These are phyloP conservation scores for Calosoma granatense DNA, from an alignment of 1,140 invertebrate species.

Conservation along the genomic window DNA sequence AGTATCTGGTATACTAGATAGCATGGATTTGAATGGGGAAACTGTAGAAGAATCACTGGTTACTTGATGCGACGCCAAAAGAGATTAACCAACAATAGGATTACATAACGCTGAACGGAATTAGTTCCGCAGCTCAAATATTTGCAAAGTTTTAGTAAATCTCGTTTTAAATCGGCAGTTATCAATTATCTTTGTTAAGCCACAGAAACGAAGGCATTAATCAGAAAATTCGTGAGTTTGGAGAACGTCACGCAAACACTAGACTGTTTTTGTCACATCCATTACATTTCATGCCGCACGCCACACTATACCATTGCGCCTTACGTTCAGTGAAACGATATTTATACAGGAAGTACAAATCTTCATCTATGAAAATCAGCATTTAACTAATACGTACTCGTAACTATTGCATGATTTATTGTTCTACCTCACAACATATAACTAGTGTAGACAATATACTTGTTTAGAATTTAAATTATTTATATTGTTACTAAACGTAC, in stretches of 20 bases:
- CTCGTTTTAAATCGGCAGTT: conserved; percentile 6
- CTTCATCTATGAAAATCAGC: too few relatives aligned
- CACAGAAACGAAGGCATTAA: neutral
- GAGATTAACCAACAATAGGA: conserved; percentile 9
- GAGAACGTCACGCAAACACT: too few relatives aligned
- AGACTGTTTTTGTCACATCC: neutral
- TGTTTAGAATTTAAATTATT: neutral
- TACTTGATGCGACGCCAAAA: neutral
- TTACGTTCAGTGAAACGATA: too few relatives aligned
- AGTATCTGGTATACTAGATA: too few relatives aligned
- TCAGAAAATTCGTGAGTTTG: neutral
- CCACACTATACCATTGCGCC: too few relatives aligned
- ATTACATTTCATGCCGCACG: too few relatives aligned
- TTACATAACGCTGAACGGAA: conserved; percentile 1
- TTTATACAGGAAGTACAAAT: too few relatives aligned
- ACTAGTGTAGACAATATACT: neutral
- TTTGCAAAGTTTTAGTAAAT: conserved; percentile 4
- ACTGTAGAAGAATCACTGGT: neutral
- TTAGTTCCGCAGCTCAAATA: conserved; percentile 6
- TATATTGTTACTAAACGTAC: neutral
- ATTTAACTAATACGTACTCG: too few relatives aligned
- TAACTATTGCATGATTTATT: too few relatives aligned
- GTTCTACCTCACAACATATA: too few relatives aligned
- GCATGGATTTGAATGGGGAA: too few relatives aligned
- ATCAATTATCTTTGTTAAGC: neutral